phyloP scores from a whole-genome alignment of 2,797 vertebrate genomes.

The Basileuterus tristriatus region DNA sequence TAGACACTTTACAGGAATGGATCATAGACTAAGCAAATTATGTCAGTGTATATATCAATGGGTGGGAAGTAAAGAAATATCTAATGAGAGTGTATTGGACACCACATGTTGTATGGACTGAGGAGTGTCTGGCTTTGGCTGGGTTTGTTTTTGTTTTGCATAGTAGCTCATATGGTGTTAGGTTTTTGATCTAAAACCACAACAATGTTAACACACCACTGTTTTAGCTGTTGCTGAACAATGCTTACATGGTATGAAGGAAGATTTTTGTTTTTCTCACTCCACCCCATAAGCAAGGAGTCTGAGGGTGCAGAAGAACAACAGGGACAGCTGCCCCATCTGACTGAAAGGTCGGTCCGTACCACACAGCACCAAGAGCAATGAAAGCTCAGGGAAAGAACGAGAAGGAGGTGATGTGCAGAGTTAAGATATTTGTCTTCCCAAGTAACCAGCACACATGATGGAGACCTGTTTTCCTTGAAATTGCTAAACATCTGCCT shows the following conservation, averaged over 20 bases:
- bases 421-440: not conserved
- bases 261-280: not conserved
- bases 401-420: not conserved
- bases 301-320: accelerated
- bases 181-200: not conserved
- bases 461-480: not conserved
- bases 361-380: not conserved
- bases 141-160: not conserved
- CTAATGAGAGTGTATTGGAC: not conserved
- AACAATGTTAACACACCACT: accelerated
- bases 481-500: not conserved
- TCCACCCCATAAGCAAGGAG: accelerated
- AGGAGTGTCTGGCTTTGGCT: not conserved
- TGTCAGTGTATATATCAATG: not conserved
- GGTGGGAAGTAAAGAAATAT: not conserved
- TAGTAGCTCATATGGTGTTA: accelerated
- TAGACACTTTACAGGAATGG: not conserved
- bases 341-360: not conserved
- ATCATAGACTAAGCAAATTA: not conserved
- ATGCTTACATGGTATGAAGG: not conserved
- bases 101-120: not conserved
- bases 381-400: not conserved
- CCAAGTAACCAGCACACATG: accelerated
- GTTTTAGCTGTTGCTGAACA: not conserved
- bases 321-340: accelerated